phyloP scores from a whole-genome alignment of 2,888 invertebrate species.

The Pollenia angustigena region DNA sequence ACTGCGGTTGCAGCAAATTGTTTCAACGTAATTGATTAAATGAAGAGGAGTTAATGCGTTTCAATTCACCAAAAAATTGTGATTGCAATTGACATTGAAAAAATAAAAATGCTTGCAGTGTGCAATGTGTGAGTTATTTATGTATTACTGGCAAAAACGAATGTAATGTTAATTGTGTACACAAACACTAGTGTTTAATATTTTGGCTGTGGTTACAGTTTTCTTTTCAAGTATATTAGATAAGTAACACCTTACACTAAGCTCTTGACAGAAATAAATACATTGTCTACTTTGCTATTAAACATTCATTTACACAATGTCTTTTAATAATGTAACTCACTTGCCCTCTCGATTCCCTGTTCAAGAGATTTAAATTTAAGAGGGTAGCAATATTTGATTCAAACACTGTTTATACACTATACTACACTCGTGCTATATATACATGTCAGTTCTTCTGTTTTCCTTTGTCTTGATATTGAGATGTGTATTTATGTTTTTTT shows the following conservation, averaged over 20 bases:
- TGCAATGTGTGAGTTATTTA: neutral
- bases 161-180: neutral
- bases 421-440: too few relatives aligned
- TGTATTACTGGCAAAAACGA: neutral
- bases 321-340: neutral
- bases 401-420: neutral
- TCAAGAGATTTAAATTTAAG: neutral
- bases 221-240: neutral
- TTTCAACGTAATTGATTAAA: conserved; percentile 21
- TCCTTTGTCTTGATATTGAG: conserved; percentile 6
- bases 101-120: neutral
- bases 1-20: conserved; percentile 3
- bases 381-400: neutral
- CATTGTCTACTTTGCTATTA: neutral
- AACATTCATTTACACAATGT: conserved; percentile 1
- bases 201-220: neutral
- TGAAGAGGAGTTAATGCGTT: conserved; percentile 21
- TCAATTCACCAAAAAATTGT: neutral
- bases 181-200: neutral
- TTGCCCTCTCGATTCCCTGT: neutral
- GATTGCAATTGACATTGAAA: conserved; percentile 4
- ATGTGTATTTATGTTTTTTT: conserved; percentile 13
- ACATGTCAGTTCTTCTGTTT: neutral
- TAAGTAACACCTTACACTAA: neutral
- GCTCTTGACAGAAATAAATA: neutral